Evolutionary conservation across 2,797 vertebrate genomes (phyloP).

Genomic region (Melanogrammus aeglefinus): DNA sequence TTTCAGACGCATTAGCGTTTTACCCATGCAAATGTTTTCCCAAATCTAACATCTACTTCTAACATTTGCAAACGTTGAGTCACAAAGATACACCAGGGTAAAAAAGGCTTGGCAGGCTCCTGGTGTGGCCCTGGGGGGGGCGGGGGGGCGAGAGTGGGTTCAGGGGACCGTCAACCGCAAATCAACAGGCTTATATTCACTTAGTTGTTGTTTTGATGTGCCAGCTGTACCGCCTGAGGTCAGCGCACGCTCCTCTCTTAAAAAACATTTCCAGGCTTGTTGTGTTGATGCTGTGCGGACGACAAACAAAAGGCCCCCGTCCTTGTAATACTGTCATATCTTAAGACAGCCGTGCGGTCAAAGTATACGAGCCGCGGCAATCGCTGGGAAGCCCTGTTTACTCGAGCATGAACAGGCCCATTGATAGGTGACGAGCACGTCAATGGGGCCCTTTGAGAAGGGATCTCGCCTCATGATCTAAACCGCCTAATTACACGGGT

Average conservation of each 20-base stretch:
- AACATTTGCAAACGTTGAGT: neutral
- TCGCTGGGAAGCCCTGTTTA: conserved; percentile 37
- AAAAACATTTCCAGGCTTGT: conserved; percentile 8
- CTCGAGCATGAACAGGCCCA: conserved; percentile 29
- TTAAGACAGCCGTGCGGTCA: conserved; percentile 53
- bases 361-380: conserved; percentile 51
- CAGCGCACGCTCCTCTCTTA: conserved; percentile 24
- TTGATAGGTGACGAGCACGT: conserved; percentile 32
- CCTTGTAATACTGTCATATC: conserved; percentile 45
- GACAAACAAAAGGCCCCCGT: conserved; percentile 8
- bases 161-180: neutral
- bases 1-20: neutral
- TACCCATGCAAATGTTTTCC: neutral
- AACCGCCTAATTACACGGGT: conserved; percentile 31
- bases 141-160: neutral
- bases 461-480: conserved; percentile 45
- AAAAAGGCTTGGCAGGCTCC: no score
- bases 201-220: conserved; percentile 36
- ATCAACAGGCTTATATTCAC: conserved; percentile 2
- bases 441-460: conserved; percentile 44
- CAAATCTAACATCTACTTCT: neutral
- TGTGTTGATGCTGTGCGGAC: conserved; percentile 25
- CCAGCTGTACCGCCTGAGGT: conserved; percentile 60
- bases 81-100: neutral
- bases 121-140: neutral